Base-by-base conservation (phyloP, 2,888 invertebrate species). In the Salpingus planirostris region DNA sequence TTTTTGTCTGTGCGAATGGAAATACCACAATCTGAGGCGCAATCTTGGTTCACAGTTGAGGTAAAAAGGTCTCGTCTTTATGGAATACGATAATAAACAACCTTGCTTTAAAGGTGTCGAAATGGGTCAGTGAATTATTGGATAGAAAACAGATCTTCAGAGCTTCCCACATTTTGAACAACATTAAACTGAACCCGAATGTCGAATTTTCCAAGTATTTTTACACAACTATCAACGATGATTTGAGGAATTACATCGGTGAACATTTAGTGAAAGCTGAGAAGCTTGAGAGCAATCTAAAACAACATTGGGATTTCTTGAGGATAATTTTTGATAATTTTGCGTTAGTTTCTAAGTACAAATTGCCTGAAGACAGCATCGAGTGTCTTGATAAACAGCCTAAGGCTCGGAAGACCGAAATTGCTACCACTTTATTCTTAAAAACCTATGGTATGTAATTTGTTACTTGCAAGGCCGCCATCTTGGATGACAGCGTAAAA, bases 181-280 rank as follows among this genome's bases (percentile, higher is more conserved):
- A 79, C 60, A 70, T 74, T n/a, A 70, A 70, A 38, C 66, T 74
- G 37, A 69, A 74, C 50, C 70, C 78, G 8, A 61, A 68, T 31
- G 65, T 66, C 21, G 74, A 77, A 49, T 64, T 80, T 27, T 67
- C 69, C 54, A 58, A 62, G 6, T 60, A 77, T 24, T 80, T 80
- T 10, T 59, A 70, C 40, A 71, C 73, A 27, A 76, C 77, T 21
- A 59, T 65, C 21, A 69, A 77, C 40, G 69, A 71, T 40, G 67
- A 67, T 15, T 64, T 80, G 27, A 68, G 80, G 47, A 76, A 80
- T 46, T 76, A 78, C 45, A 70, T 85, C 42, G 72, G 78, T 11
- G 73, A 75, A 28, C 73, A 83, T 54, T 59, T 86, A 35, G 68
- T 69, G 24, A 74, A 72, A 39, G 63, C 68, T 15, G 59, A 56